Evolutionary conservation across 2,888 invertebrate species (phyloP), one percentile per base, ranked within the genome.

Genomic region (Hermaeophaga mercurialis): DNA sequence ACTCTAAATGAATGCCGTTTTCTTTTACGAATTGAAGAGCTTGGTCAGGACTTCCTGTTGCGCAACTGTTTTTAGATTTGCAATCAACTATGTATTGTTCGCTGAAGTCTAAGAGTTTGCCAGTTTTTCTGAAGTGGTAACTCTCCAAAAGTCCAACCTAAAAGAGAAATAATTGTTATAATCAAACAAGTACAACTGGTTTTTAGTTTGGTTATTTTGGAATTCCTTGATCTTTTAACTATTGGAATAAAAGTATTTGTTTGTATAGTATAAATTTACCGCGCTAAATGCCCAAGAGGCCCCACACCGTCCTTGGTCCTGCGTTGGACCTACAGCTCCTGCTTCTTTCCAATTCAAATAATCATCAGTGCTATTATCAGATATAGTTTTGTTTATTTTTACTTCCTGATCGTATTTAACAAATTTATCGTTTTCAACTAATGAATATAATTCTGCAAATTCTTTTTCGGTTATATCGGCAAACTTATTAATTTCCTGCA

Each of bases 1-100:
- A 15, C 39, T 59, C 59, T 6, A 24, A 24, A 44, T 39, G 48
- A 12, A 59, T 24, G 7, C 59, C 59, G 8, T 53, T 8, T 12
- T 44, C 17, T 47, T 53, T 52, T 9, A 48, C 56, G 11, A 44
- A 54, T 24, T 53, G 19, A 8, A 59, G 47, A 1, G 55, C 56
- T 3, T 12, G 6, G 4, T 38, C 43, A 1, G 59, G 55, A 38
- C 18, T 48, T 12, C 59, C 59, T 7, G 55, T 56, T 0, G 31
- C 7, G 19, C 56, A 56, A 18, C 41, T 59, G 1, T 12, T 9
- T 24, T 53, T 48, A n/a, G 52, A 48, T 8, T 43, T 34, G 39
- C 59, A 56, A 22, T 83, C 62, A 18, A 62, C 39, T 33, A 62
- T 45, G 45, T 58, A 50, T 33, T 62, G 62, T 31, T 58, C 56